Evolutionary conservation across 53 echinoderm and acorn worm genomes (phyloP), one percentile per base, ranked within the genome.

Genomic region (Apostichopus leukothele): DNA sequence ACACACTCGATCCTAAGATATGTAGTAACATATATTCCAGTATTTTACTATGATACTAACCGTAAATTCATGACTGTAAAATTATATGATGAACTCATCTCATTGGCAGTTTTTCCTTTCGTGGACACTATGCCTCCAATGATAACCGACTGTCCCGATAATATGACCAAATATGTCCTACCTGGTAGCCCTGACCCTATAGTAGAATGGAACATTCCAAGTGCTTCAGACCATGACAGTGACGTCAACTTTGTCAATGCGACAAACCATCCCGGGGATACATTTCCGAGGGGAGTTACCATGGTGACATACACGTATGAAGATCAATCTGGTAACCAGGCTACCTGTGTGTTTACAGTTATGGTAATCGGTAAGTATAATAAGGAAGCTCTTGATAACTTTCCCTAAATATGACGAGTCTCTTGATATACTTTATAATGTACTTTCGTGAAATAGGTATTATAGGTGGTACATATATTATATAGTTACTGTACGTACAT

Each of bases 241-340:
- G 7, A 51, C 51, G 79, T 13, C n/a, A 10, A 9, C 8, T 50
- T 14, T 7, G 52, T 79, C 5, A 11, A 51, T 79, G 18, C 39
- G 50, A 5, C 54, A 52, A 51, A 79, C 50, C 55, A 53, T 13
- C 79, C 79, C 3, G 79, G 79, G 11, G 79, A 79, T 53, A 18
- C 51, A n/a, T 79, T 79, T 79, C 79, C 79, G 7, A 50, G 79
- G 9, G 79, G 79, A 9, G 50, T 51, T n/a, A 50, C 79, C 51
- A 7, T 53, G n/a, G 79, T 79, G 4, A 79, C 79, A n/a, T 79
- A 79, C 79, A 53, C 18, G 5, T 79, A 50, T 79, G 79, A 52
- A 16, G 54, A 79, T 18, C 52, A 79, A n/a, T 18, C 39, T 79
- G 51, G 16, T 52, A 79, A 79, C 79, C 9, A 10, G 50, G 79